phyloP scores from a whole-genome alignment of 2,888 invertebrate genomes.

The Junonia oenone region DNA sequence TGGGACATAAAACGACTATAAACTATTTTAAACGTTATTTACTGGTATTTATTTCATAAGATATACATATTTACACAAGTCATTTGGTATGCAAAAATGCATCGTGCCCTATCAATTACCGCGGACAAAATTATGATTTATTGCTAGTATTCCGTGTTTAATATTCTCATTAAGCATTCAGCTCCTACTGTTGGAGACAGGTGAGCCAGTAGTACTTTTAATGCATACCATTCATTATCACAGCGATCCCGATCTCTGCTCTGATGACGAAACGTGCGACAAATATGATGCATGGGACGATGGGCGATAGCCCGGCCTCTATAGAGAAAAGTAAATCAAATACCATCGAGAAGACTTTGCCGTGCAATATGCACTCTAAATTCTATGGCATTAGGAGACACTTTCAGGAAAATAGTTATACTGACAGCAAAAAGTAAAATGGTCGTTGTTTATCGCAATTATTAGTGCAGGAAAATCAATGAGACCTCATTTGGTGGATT shows the following conservation, averaged over 20 bases:
- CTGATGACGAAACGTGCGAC: constrained; percentile 66
- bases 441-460: constrained; percentile 52
- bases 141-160: constrained; percentile 18
- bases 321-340: constrained; percentile 40
- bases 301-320: constrained; percentile 51
- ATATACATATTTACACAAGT: not conserved
- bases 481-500: constrained; percentile 68
- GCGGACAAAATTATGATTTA: constrained; percentile 25
- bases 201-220: constrained; percentile 35
- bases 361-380: constrained; percentile 35
- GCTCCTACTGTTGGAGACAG: constrained; percentile 28
- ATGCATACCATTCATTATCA: constrained; percentile 58
- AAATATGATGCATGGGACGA: constrained; percentile 73
- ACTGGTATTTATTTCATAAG: not conserved
- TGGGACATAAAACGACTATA: not conserved
- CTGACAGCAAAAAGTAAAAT: constrained; percentile 18
- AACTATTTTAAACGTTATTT: not conserved
- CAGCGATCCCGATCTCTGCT: constrained; percentile 50
- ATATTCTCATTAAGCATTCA: constrained; percentile 22
- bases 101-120: constrained; percentile 15
- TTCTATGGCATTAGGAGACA: constrained; percentile 6
- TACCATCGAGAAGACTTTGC: constrained; percentile 3
- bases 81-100: constrained; percentile 11
- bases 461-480: constrained; percentile 70
- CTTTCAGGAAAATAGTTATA: constrained; percentile 1